Base-by-base conservation (phyloP, 2,113 vertebrate genomes). In the Centropus bengalensis region DNA sequence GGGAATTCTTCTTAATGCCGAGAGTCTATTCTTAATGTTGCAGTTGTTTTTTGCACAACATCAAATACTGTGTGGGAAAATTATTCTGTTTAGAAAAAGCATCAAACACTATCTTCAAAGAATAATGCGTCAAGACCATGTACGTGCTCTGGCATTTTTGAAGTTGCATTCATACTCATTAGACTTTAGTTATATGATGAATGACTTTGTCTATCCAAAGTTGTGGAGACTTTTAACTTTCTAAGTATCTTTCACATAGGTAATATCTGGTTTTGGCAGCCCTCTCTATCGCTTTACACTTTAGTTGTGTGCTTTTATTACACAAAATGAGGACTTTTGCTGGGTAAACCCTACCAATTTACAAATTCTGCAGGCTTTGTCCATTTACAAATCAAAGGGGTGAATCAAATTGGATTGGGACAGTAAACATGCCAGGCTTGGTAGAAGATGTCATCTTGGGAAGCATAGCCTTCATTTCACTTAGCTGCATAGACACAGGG, bases 41-140 rank as follows among this genome's bases (percentile, higher is more conserved):
- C 64, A 16, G 77, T 21, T 91, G 36, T 82, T 56, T 59, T 94
- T 96, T 95, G 56, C 45, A 73, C 54, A 91, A 78, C 80, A 88
- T 86, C 82, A 96, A 92, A 97, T 90, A 15, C 54, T 88, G 44
- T 4, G 27, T 3, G 3, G 59, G 90, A 93, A 82, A 91, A 84
- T 92, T 75, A 94, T 64, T 94, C 93, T 90, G 76, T 96, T 95
- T 96, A 91, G 86, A 94, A 97, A 49, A 96, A 93, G 49, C 76
- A 94, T 93, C 88, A 91, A 96, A 96, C 87, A 12, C 49, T 18
- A 6, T 68, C 82, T 97, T 96, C 91, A 96, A 96, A 97, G 92
- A 91, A 33, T 55, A 79, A 22, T 28, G 33, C 36, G 33, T 78
- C 76, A 63, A 64, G 52, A 68, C 73, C 44, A n/a, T 8, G 45